phyloP scores from a whole-genome alignment of 1,140 invertebrate genomes.

The Polyergus mexicanus region DNA sequence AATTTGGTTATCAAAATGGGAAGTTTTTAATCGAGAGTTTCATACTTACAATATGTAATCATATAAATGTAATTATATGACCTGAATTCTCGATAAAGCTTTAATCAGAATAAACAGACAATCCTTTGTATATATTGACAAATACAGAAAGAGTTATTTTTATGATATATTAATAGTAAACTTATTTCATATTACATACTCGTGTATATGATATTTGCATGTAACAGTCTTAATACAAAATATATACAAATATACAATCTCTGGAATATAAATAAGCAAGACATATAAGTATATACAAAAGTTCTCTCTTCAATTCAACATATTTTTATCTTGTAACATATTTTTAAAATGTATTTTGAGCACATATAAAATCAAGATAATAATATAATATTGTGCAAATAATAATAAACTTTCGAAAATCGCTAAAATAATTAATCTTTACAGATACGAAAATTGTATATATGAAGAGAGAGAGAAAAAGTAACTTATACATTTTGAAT shows the following conservation, averaged over 20 bases:
- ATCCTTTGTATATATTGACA: constrained; percentile 14
- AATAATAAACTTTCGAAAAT: background rate
- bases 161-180: constrained; percentile 2
- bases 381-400: background rate
- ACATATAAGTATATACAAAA: background rate
- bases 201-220: background rate
- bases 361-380: constrained; percentile 11
- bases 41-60: background rate
- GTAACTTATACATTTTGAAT: constrained; percentile 13
- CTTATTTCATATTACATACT: constrained; percentile 17
- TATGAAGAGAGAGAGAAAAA: background rate
- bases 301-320: background rate
- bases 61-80: background rate
- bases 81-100: constrained; percentile 21
- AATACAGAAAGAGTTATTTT: background rate
- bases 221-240: background rate
- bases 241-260: constrained; percentile 5
- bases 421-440: background rate
- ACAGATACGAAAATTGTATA: background rate
- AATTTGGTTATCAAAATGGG: constrained; percentile 46
- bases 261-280: background rate
- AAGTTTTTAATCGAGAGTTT: background rate
- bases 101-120: constrained; percentile 22
- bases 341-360: background rate
- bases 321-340: constrained; percentile 3